Evolutionary conservation across 2,797 vertebrate species (phyloP).

Genomic region (Pangasius djambal): DNA sequence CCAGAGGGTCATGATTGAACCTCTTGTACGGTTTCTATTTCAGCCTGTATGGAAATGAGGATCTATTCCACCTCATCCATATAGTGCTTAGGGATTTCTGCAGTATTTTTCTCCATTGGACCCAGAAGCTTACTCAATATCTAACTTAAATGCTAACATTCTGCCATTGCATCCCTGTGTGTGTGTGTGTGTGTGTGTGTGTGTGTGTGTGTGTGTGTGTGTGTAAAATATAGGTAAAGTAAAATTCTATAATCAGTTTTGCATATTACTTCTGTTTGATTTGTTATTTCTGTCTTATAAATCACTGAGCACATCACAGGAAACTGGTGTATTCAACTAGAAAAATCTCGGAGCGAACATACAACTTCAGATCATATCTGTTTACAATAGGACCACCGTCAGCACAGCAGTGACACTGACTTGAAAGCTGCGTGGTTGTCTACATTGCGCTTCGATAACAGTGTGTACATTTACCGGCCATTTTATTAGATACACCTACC

Average conservation of each 20-base stretch:
- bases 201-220: neutral
- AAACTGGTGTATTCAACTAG: neutral
- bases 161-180: neutral
- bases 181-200: too few relatives aligned
- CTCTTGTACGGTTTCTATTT: slow-evolving; percentile 5
- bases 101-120: too few relatives aligned
- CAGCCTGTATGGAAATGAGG: slow-evolving; percentile 9
- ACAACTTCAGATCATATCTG: neutral
- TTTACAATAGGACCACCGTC: neutral
- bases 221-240: neutral
- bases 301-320: neutral
- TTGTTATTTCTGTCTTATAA: neutral
- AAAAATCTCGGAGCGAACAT: neutral
- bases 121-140: too few relatives aligned
- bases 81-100: neutral
- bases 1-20: neutral
- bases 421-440: neutral
- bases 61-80: neutral
- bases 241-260: neutral
- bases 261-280: neutral
- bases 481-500: neutral
- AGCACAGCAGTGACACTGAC: neutral
- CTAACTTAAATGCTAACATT: too few relatives aligned
- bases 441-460: neutral
- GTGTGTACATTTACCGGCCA: neutral